Evolutionary conservation across 2,888 invertebrate species (phyloP).

Genomic region (Lissocephala sabroskyi): DNA sequence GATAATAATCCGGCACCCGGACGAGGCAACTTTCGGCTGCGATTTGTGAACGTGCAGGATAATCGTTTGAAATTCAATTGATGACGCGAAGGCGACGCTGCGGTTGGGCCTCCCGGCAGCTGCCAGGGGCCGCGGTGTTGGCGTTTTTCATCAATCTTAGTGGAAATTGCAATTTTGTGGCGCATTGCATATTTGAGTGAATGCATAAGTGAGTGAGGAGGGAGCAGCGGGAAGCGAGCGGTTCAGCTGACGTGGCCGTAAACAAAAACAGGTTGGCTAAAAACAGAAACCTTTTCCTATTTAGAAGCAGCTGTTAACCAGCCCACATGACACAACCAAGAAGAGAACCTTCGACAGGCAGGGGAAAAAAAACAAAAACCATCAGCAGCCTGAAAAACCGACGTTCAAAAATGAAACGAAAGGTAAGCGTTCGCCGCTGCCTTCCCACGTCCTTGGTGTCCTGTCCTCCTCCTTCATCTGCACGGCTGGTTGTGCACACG

Average conservation of each 20-base stretch:
- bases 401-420: constrained; percentile 55
- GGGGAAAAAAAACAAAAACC: constrained; percentile 7
- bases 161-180: constrained; percentile 63
- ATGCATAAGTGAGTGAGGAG: constrained; percentile 45
- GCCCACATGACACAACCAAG: neutral
- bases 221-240: constrained; percentile 11
- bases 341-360: neutral
- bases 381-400: constrained; percentile 39
- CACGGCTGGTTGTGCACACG: constrained; percentile 15
- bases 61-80: constrained; percentile 61
- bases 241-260: constrained; percentile 27
- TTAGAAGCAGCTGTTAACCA: neutral
- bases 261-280: constrained; percentile 28
- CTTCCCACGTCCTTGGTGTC: neutral
- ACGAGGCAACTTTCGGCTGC: constrained; percentile 37
- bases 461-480: neutral
- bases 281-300: neutral
- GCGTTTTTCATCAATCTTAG: constrained; percentile 63
- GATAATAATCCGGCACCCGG: constrained; percentile 21
- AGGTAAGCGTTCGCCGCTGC: constrained; percentile 29
- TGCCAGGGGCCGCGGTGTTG: constrained; percentile 10
- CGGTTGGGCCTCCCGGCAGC: too few relatives aligned
- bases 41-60: constrained; percentile 59
- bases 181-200: constrained; percentile 54
- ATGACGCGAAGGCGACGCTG: too few relatives aligned